These are phyloP conservation scores for Zaprionus vittiger DNA, from an alignment of 1,140 invertebrate genomes.

Conservation along the genomic window DNA sequence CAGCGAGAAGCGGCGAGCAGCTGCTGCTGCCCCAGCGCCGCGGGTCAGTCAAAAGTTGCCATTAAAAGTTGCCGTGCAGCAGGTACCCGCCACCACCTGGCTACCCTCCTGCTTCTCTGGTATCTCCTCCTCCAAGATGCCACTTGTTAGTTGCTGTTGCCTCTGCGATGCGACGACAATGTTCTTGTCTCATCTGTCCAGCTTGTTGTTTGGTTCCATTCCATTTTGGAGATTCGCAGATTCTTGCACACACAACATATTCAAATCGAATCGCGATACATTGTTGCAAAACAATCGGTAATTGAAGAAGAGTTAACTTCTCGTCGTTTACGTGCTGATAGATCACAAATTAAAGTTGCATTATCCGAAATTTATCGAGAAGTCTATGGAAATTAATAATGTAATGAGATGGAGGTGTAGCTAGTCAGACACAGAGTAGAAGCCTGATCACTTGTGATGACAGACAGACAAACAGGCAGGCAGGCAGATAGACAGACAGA, in stretches of 20 bases:
- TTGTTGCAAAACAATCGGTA: constrained; percentile 10
- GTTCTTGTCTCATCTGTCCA: constrained; percentile 40
- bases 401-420: neutral
- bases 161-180: constrained; percentile 6
- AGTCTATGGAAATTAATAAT: neutral
- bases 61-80: constrained; percentile 31
- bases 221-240: constrained; percentile 33
- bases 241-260: constrained; percentile 27
- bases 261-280: constrained; percentile 1
- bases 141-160: constrained; percentile 48
- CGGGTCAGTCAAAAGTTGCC: constrained; percentile 69
- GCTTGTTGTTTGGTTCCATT: constrained; percentile 30
- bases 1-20: constrained; percentile 21
- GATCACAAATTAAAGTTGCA: neutral
- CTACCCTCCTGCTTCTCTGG: neutral
- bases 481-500: neutral
- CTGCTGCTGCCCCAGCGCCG: constrained; percentile 50
- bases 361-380: neutral
- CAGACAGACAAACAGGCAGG: neutral
- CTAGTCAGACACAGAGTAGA: neutral
- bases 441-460: neutral
- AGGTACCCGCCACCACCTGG: neutral
- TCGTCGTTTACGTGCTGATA: neutral
- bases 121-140: neutral
- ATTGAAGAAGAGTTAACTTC: neutral